phyloP scores from a whole-genome alignment of 2,113 vertebrate genomes.

The Brienomyrus longianalis region DNA sequence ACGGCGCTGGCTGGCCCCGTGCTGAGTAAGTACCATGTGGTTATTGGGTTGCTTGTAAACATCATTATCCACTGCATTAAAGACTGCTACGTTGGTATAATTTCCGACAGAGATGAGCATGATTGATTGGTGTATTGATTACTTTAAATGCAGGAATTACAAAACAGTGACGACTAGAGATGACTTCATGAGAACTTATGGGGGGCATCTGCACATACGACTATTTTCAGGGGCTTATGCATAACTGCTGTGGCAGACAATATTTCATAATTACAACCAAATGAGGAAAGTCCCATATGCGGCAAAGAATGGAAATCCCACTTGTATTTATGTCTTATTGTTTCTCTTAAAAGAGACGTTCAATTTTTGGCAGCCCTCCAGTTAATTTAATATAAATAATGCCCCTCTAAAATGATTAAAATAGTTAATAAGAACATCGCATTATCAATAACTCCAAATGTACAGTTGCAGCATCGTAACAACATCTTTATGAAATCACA shows the following conservation, averaged over 20 bases:
- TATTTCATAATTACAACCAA: constrained; percentile 1
- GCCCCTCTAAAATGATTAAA: constrained; percentile 61
- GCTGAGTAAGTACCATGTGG: constrained; percentile 57
- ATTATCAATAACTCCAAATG: constrained; percentile 71
- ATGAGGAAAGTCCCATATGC: neutral
- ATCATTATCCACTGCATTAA: constrained; percentile 60
- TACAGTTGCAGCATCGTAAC: constrained; percentile 63
- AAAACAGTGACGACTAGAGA: constrained; percentile 36
- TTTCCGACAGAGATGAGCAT: constrained; percentile 50
- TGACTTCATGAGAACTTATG: constrained; percentile 30
- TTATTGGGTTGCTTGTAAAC: constrained; percentile 45
- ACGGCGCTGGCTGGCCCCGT: constrained; percentile 35
- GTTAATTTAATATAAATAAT: constrained; percentile 73
- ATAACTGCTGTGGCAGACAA: constrained; percentile 1
- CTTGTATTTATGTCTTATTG: neutral
- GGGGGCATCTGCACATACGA: neutral
- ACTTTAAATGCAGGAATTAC: constrained; percentile 47
- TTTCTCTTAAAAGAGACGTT: neutral
- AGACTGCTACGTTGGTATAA: constrained; percentile 57
- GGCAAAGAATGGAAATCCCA: neutral
- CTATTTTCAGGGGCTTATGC: neutral
- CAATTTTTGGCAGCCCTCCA: constrained; percentile 65
- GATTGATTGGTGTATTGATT: constrained; percentile 66
- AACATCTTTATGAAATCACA: constrained; percentile 62
- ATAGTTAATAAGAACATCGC: constrained; percentile 42